These are phyloP conservation scores for Tuberolachnus salignus DNA, from an alignment of 2,888 invertebrate genomes.

Conservation along the genomic window DNA sequence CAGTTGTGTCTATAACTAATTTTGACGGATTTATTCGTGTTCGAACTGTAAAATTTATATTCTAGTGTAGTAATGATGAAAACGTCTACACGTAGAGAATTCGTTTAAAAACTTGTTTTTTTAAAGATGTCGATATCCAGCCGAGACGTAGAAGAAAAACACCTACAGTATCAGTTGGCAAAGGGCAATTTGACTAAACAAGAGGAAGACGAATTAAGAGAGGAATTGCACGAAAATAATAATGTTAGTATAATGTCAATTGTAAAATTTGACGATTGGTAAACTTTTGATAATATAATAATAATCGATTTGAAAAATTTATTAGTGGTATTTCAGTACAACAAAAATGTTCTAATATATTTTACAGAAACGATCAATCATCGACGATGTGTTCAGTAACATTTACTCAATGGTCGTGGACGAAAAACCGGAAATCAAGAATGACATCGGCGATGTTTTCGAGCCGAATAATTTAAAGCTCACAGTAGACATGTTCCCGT, in stretches of 20 bases:
- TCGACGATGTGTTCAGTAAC: not conserved
- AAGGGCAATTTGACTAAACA: not conserved
- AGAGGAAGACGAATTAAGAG: not conserved
- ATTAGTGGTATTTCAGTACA: too few relatives aligned
- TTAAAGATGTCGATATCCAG: not conserved
- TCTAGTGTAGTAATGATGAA: too few relatives aligned
- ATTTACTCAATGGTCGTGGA: slow-evolving; percentile 9
- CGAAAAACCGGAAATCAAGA: not conserved
- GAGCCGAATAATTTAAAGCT: not conserved
- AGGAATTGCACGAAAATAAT: not conserved
- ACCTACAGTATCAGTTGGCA: not conserved
- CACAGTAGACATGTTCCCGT: slow-evolving; percentile 2
- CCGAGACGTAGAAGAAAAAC: not conserved
- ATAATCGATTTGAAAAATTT: too few relatives aligned
- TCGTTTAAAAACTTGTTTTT: too few relatives aligned
- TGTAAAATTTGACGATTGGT: too few relatives aligned
- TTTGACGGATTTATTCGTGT: too few relatives aligned
- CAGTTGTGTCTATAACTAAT: too few relatives aligned
- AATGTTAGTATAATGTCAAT: not conserved
- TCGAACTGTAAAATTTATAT: too few relatives aligned
- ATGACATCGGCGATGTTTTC: not conserved
- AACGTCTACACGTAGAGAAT: too few relatives aligned
- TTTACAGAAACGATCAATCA: slow-evolving; percentile 2
- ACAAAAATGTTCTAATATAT: not conserved
- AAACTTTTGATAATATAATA: too few relatives aligned